Percentiles rank a stretch among this genome's conserved stretches.
phyloP scores from a whole-genome alignment of 2,888 invertebrate genomes.

The Xestia xanthographa region DNA sequence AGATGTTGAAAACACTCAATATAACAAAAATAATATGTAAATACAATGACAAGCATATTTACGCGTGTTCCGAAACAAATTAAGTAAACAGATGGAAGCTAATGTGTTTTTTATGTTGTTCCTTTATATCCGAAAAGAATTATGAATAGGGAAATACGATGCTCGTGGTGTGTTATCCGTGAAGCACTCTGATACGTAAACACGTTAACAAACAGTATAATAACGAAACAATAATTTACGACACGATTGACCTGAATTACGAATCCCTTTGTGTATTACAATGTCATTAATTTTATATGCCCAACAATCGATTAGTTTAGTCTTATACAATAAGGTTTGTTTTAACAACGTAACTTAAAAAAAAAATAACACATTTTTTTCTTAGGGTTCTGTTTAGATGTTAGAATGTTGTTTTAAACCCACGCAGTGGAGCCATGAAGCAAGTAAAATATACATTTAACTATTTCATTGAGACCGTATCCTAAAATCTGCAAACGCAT shows the following conservation, averaged over 20 bases:
- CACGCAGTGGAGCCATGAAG: neutral
- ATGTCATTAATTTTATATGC: neutral
- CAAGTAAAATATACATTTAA: neutral
- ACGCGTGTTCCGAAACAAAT: conserved; percentile 2
- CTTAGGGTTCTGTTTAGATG: neutral
- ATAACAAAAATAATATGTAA: neutral
- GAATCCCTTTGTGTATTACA: neutral
- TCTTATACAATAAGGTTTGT: neutral
- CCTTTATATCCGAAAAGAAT: conserved; percentile 1
- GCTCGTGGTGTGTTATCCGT: conserved; percentile 11
- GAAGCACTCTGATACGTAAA: conserved; percentile 2
- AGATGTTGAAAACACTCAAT: neutral
- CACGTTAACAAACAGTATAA: neutral
- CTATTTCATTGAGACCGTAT: neutral
- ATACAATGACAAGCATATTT: conserved; percentile 10
- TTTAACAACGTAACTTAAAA: neutral
- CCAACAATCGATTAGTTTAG: neutral
- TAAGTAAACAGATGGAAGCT: conserved; percentile 10
- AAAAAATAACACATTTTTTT: neutral
- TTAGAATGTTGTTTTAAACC: neutral
- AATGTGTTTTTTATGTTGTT: conserved; percentile 24
- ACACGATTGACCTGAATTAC: neutral
- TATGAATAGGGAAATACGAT: neutral
- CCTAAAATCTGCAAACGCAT: conserved; percentile 5
- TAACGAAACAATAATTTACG: neutral